A percentile compares a stretch with the other conserved stretches of the same genome.
Conservation (phyloP, 1,140 invertebrate species). For the Pentalonia nigronervosa region DNA sequence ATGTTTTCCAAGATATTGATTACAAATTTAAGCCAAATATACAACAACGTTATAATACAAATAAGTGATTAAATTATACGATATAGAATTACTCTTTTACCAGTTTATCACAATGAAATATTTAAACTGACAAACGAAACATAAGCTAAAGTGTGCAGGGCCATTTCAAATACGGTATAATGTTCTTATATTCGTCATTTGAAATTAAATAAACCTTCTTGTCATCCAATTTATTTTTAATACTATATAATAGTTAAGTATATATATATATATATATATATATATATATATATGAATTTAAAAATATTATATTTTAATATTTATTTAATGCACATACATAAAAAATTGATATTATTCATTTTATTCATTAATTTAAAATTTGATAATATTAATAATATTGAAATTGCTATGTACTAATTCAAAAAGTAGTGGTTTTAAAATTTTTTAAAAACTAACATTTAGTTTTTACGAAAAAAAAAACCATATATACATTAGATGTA, state of each 20-base stretch:
- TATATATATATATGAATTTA: background rate
- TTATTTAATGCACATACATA: background rate
- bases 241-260: background rate
- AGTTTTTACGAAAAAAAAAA: background rate
- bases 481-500: background rate
- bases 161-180: background rate
- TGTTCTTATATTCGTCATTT: background rate
- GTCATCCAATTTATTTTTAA: background rate
- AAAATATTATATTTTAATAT: background rate
- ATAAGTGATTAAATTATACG: background rate
- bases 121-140: background rate
- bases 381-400: background rate
- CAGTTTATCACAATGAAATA: background rate
- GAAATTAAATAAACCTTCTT: background rate
- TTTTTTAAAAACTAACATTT: background rate
- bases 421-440: background rate
- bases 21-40: background rate
- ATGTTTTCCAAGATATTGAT: background rate
- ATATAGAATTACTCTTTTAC: slow-evolving; percentile 1
- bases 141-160: background rate
- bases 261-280: background rate
- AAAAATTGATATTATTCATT: background rate
- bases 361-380: background rate
- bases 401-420: background rate
- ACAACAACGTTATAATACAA: background rate